Evolutionary conservation across 2,888 invertebrate genomes (phyloP).

Genomic region (Cheilosia pagana): DNA sequence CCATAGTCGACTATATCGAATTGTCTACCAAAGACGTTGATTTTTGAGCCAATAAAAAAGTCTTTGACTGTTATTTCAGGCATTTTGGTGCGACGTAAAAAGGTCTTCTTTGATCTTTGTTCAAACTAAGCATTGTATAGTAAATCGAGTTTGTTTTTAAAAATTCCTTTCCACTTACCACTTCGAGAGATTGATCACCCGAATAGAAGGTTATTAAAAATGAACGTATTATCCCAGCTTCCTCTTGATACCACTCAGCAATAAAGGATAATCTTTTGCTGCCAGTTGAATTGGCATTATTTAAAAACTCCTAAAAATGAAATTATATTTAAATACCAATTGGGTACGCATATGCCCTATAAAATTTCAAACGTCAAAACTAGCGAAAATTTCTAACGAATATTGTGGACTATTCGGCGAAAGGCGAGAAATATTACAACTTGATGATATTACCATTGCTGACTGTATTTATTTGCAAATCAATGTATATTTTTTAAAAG

Average conservation of each 20-base stretch:
- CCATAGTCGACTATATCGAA: constrained; percentile 90
- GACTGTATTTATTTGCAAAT: too few relatives aligned
- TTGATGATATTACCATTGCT: too few relatives aligned
- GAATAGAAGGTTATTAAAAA: constrained; percentile 92
- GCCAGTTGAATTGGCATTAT: neutral
- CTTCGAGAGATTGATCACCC: constrained; percentile 91
- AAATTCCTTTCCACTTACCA: constrained; percentile 84
- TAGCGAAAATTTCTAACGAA: neutral
- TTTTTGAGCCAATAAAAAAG: constrained; percentile 89
- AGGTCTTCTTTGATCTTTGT: constrained; percentile 86
- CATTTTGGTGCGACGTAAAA: constrained; percentile 85
- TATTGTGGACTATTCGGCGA: too few relatives aligned
- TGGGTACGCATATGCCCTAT: constrained; percentile 33
- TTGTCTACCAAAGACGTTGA: constrained; percentile 89
- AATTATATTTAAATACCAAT: constrained; percentile 9
- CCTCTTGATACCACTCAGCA: constrained; percentile 94
- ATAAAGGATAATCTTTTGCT: constrained; percentile 84
- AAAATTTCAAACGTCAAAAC: constrained; percentile 8
- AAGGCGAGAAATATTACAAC: too few relatives aligned
- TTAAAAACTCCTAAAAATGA: constrained; percentile 17
- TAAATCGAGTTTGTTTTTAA: neutral
- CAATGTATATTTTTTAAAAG: too few relatives aligned
- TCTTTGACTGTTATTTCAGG: constrained; percentile 87
- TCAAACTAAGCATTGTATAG: constrained; percentile 84
- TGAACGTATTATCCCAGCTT: constrained; percentile 89